These are phyloP conservation scores for Sebastes hubbsi DNA, from an alignment of 2,797 vertebrate genomes.

Conservation along the genomic window DNA sequence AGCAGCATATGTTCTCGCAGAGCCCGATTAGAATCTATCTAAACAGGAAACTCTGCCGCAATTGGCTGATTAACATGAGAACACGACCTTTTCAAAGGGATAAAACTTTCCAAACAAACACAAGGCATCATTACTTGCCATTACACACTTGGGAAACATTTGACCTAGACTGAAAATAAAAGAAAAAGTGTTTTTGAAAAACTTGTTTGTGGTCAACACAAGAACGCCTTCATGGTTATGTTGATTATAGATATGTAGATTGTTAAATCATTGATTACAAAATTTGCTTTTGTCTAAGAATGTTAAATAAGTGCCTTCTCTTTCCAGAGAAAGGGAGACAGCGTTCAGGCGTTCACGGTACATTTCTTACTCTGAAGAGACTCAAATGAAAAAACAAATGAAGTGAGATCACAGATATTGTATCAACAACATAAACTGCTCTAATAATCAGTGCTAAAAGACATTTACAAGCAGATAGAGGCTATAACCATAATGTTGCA, in stretches of 20 bases:
- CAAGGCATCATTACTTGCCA: conserved; percentile 31
- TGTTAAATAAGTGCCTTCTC: background rate
- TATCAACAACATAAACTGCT: background rate
- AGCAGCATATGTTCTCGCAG: conserved; percentile 42
- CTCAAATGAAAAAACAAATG: background rate
- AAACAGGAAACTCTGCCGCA: conserved; percentile 59
- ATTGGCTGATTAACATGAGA: conserved; percentile 65
- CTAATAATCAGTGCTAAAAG: background rate
- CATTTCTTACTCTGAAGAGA: background rate
- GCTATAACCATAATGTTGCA: background rate
- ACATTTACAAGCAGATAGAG: background rate
- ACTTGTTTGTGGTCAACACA: background rate
- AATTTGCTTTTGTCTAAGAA: background rate
- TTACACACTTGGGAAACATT: conserved; percentile 9
- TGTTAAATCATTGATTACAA: background rate
- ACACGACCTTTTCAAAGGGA: conserved; percentile 50
- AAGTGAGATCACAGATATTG: background rate
- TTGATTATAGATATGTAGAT: background rate
- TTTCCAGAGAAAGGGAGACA: background rate
- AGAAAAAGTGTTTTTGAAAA: background rate
- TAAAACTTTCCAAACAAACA: conserved; percentile 46
- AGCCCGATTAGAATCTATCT: conserved; percentile 54
- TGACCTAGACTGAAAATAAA: conserved; percentile 6
- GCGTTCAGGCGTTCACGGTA: background rate
- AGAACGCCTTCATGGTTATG: background rate